Evolutionary conservation across 2,113 vertebrate species (phyloP), one percentile per base, ranked within the genome.

Genomic region (Rhagologus leucostigma): DNA sequence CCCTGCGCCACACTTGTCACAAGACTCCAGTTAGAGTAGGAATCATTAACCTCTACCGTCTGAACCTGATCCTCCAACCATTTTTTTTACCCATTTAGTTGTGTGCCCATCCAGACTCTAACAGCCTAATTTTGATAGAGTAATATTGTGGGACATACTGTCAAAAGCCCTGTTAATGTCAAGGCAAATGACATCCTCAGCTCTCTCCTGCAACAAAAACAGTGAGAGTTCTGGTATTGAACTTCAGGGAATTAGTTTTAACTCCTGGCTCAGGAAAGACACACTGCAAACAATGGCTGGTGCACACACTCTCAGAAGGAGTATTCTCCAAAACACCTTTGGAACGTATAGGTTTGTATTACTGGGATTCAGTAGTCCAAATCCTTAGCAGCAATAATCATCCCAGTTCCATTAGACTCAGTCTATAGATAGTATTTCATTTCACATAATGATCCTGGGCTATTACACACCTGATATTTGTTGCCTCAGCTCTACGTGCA

Each of bases 401-500:
- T 65, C 27, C 26, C 24, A 88, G 74, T 55, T 84, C 27, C 44
- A 41, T 21, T 49, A 49, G 49, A 44, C 26, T 87, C 27, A 49
- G 32, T 11, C n/a, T 65, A 42, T 22, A 57, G 7, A 35, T 6
- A 65, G 41, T 16, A 56, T 47, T 76, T 79, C 6, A 79, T n/a
- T 30, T 77, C 56, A 62, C 68, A 53, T 47, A 70, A 63, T 2
- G 1, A 39, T 74, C 35, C 49, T 62, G 67, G 44, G 20, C 50
- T 81, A 53, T 32, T 70, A 75, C 16, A 47, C 33, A 76, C 22
- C 17, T 65, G n/a, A 2, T 57, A 86, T 13, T 67, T 87, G 21
- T 49, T 39, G 9, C 27, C 35, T 77, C 18, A 79, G 22, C 7
- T 71, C 22, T 46, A 55, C 0, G 0, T 10, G 23, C 27, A 44